Evolutionary conservation across 2,797 vertebrate genomes (phyloP), one percentile per base, ranked within the genome.

Genomic region (Lepilemur septentrionalis): DNA sequence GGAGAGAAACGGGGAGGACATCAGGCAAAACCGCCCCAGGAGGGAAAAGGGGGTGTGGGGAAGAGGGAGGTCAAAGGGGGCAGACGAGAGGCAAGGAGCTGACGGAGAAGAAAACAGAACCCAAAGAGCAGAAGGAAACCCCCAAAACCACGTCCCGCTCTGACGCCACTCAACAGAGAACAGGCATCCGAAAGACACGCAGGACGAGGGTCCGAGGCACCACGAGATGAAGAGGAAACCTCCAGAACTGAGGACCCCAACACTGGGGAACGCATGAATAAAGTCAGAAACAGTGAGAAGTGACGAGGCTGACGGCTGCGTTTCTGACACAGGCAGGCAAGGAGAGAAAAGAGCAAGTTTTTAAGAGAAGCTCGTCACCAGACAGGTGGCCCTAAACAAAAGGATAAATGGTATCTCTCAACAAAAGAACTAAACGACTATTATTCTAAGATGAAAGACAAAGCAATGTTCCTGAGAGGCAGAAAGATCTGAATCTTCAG

Each of bases 141-240:
- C 70, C 20, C 1, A 11, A 2, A 0, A 57, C 0, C 0, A 1
- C 78, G 3, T 7, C 48, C 82, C 7, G 10, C 43, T 17, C 12
- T 4, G 2, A 35, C 0, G 6, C 1, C 28, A 2, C 48, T 48
- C 38, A 12, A 41, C 12, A 20, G 17, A 4, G 2, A 69, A 18
- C 7, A n/a, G 59, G 14, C 50, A 1, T 1, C 11, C 14, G 2
- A 18, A 0, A 14, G 59, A 6, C 20, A 63, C 30, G 18, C 35
- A 6, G 69, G 2, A 48, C 4, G 48, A 48, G 72, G 17, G 23
- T 4, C 0, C 41, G 25, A 18, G 65, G 57, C 28, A 10, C 11
- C 0, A 2, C 30, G 32, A 32, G 25, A 32, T 1, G 25, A 65
- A 1, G 52, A 2, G 43, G 52, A 63, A 61, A 43, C 10, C 38